Base-by-base conservation (phyloP, 2,797 vertebrate genomes). In the Crenichthys baileyi region DNA sequence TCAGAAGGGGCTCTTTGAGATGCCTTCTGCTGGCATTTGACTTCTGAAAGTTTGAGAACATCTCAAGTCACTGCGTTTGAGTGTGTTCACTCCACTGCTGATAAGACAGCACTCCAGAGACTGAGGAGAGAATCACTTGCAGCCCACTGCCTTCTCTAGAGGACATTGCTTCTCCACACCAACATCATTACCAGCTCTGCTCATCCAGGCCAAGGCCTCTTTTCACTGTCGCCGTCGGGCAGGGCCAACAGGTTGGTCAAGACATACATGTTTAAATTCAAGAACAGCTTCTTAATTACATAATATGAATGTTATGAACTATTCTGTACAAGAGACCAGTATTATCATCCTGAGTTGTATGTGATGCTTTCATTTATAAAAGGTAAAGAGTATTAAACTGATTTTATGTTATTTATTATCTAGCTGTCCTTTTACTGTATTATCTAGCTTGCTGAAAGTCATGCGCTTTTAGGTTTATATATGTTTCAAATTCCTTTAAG, bases 41-140 rank as follows among this genome's bases (percentile, higher is more conserved):
- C 53, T 20, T 41, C 4, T 20, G 39, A 46, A 58, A 12, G 60
- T n/a, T n/a, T 18, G 53, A 60, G 41, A 48, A 67, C 76, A 26
- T 48, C n/a, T 50, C 8, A 53, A 76, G 7, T 15, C 22, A 39
- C 48, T 12, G 53, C 67, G 3, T 77, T 39, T 46, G n/a, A 44
- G 29, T 60, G 13, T 71, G 56, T 20, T 50, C 31, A 0, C 53
- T 50, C 56, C 26, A 24, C 44, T 63, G 44, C 44, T 16, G 29
- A 61, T 50, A 61, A 63, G 70, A 63, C 48, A 71, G 36, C 67
- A 31, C 76, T 71, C 41, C 41, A 48, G 46, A 61, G 29, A 77
- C 41, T 36, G n/a, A 31, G 56, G 50, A 56, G 53, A 71, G 71
- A 70, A 46, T n/a, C 63, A 68, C 73, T 74, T 13, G 11, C 31